phyloP scores from a whole-genome alignment of 2,888 invertebrate genomes.

The Campopleginae sp. region DNA sequence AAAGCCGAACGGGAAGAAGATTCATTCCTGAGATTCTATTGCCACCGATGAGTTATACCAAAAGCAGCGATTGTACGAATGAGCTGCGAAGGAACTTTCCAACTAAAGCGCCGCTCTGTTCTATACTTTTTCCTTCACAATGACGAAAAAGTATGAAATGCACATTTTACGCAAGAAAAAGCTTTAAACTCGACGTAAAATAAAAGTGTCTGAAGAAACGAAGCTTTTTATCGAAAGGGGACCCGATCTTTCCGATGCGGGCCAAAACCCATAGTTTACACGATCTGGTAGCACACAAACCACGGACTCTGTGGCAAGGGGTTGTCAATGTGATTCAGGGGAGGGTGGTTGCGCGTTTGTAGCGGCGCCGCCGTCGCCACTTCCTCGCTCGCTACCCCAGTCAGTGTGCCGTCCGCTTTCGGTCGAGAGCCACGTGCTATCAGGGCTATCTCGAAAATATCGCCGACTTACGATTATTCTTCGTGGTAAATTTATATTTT shows the following conservation, averaged over 20 bases:
- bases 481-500: constrained; percentile 13
- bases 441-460: constrained; percentile 43
- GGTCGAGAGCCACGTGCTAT: constrained; percentile 79
- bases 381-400: constrained; percentile 69
- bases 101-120: neutral
- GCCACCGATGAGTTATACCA: neutral
- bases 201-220: neutral
- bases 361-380: constrained; percentile 76
- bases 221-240: constrained; percentile 14
- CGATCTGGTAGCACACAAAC: constrained; percentile 49
- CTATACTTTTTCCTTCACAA: neutral
- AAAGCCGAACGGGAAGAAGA: neutral
- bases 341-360: constrained; percentile 76
- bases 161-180: neutral
- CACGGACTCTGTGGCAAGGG: constrained; percentile 29
- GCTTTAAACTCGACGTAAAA: neutral
- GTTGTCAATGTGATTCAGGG: constrained; percentile 53
- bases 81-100: neutral
- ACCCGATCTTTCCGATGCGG: constrained; percentile 45
- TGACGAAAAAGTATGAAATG: neutral
- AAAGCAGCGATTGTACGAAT: neutral
- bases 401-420: constrained; percentile 82
- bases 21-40: neutral
- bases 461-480: constrained; percentile 38
- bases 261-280: constrained; percentile 38